Percentiles rank a stretch among this genome's conserved stretches.
These are phyloP conservation scores for Eupithecia dodoneata DNA, from an alignment of 2,888 invertebrate species.

Conservation along the genomic window DNA sequence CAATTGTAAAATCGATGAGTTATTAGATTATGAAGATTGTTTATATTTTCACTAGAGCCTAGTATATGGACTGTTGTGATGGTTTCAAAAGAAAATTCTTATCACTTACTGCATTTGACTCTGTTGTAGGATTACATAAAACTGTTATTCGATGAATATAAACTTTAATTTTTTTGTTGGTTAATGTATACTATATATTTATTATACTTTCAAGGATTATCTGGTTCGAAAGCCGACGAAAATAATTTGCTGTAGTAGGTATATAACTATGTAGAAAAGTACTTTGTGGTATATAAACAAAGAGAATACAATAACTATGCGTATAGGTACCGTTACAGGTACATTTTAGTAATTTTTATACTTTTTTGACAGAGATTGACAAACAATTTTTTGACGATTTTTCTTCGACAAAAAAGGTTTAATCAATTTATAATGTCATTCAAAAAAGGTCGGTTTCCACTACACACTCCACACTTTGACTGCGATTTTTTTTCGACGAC, in stretches of 20 bases:
- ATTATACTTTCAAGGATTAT: not conserved
- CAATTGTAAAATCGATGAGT: too few species aligned
- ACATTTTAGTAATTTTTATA: not conserved
- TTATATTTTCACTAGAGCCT: too few species aligned
- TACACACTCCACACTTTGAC: too few species aligned
- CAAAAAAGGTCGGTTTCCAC: not conserved
- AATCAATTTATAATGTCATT: not conserved
- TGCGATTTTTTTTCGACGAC: too few species aligned
- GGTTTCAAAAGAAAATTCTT: not conserved
- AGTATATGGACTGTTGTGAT: not conserved
- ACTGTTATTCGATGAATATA: not conserved
- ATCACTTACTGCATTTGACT: not conserved
- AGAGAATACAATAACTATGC: too few species aligned
- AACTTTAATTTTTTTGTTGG: not conserved
- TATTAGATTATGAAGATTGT: too few species aligned
- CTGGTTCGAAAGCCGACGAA: not conserved
- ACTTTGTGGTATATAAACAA: too few species aligned
- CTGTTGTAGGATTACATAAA: not conserved
- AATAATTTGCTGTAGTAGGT: not conserved
- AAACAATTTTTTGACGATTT: not conserved
- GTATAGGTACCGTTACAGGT: too few species aligned
- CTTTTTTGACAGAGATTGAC: not conserved
- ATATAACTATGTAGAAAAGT: too few species aligned
- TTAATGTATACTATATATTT: too few species aligned
- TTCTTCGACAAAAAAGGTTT: not conserved